Percentiles rank a stretch among this genome's conserved stretches.
These are phyloP conservation scores for Notolabrus celidotus DNA, from an alignment of 2,797 vertebrate genomes.

Conservation along the genomic window DNA sequence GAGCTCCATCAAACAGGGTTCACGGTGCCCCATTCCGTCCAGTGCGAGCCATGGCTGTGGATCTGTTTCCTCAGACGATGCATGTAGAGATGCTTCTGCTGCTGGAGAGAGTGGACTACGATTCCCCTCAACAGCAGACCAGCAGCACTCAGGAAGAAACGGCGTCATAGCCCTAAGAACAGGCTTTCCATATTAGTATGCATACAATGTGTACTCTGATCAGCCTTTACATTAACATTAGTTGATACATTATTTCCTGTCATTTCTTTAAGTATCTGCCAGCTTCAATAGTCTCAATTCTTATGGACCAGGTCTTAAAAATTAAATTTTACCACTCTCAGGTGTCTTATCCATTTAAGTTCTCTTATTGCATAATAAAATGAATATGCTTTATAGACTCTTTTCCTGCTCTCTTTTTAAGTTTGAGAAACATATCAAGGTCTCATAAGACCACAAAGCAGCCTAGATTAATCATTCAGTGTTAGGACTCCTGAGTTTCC, in stretches of 20 bases:
- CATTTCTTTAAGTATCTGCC: neutral
- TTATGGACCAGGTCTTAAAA: neutral
- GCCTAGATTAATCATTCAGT: too few species aligned
- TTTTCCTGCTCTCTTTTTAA: neutral
- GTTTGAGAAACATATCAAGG: neutral
- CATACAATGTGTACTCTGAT: too few species aligned
- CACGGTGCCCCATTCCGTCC: slow-evolving; percentile 92
- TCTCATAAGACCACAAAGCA: too few species aligned
- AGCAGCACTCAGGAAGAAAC: slow-evolving; percentile 36
- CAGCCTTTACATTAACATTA: neutral
- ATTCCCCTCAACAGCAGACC: slow-evolving; percentile 52
- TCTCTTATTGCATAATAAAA: neutral
- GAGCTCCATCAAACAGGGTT: slow-evolving; percentile 95
- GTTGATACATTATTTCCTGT: neutral
- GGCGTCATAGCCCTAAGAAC: neutral
- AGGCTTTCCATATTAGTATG: too few species aligned
- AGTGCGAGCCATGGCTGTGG: slow-evolving; percentile 90
- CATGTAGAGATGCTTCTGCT: slow-evolving; percentile 94
- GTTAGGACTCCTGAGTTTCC: neutral
- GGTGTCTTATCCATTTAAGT: neutral
- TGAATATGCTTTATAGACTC: neutral
- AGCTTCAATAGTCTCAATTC: neutral
- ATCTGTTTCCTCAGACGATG: slow-evolving; percentile 96
- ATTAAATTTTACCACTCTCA: neutral
- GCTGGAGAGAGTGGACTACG: slow-evolving; percentile 89